Evolutionary conservation across 37 sponge, comb jelly and placozoan species (phyloP).

Genomic region (Beroe ovata): DNA sequence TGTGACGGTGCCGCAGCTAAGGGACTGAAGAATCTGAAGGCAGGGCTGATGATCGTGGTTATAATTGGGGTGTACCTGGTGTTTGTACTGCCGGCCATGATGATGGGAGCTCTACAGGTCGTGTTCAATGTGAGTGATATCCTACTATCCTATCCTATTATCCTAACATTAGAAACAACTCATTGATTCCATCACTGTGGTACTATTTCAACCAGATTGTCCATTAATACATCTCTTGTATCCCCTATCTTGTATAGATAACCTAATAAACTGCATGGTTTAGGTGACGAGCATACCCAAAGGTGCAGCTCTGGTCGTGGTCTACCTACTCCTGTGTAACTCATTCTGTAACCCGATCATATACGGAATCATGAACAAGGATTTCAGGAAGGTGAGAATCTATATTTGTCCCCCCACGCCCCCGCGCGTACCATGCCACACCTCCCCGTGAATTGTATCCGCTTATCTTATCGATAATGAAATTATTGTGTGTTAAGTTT

Average conservation of each 20-base stretch:
- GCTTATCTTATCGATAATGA: too few relatives aligned
- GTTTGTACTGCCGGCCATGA: constrained; percentile 34
- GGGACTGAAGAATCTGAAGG: constrained; percentile 44
- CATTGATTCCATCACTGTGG: too few relatives aligned
- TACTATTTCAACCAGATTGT: too few relatives aligned
- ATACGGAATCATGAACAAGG: constrained; percentile 66
- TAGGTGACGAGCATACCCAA: constrained; percentile 14
- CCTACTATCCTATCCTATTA: too few relatives aligned
- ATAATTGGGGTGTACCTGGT: constrained; percentile 53
- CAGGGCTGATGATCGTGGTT: constrained; percentile 50
- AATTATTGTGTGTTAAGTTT: too few relatives aligned
- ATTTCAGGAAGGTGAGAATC: constrained; percentile 40
- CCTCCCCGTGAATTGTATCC: too few relatives aligned
- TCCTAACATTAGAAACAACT: too few relatives aligned
- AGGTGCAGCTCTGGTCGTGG: constrained; percentile 49
- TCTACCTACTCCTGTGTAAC: constrained; percentile 25
- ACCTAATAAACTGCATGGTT: too few relatives aligned
- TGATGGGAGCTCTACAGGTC: constrained; percentile 33
- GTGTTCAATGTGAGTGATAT: constrained; percentile 63
- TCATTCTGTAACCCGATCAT: constrained; percentile 62
- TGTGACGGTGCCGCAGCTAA: constrained; percentile 2
- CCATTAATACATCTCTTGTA: too few relatives aligned
- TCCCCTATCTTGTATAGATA: too few relatives aligned
- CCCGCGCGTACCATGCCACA: too few relatives aligned
- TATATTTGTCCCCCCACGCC: too few relatives aligned